phyloP scores from a whole-genome alignment of 2,888 invertebrate genomes.

The Halocaridina rubra region DNA sequence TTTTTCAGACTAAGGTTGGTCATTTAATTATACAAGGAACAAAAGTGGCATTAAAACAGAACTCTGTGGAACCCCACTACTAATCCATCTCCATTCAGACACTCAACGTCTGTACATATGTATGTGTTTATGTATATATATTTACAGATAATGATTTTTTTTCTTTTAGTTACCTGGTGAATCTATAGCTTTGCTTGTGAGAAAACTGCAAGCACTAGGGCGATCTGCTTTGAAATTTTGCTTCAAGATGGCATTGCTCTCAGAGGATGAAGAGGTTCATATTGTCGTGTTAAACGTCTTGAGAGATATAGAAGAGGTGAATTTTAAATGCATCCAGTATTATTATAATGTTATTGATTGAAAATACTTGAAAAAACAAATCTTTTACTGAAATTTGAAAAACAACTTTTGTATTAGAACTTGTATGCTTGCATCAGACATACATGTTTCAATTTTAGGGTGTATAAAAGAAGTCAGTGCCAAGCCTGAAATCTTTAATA shows the following conservation, averaged over 20 bases:
- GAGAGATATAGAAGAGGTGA: constrained; percentile 31
- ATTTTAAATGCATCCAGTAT: too few relatives aligned
- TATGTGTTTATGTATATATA: not conserved
- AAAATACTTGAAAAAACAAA: too few relatives aligned
- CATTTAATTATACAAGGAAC: too few relatives aligned
- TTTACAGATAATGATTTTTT: not conserved
- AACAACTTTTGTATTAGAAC: too few relatives aligned
- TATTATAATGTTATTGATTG: too few relatives aligned
- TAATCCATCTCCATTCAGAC: not conserved
- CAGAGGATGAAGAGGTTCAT: constrained; percentile 14
- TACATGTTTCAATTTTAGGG: too few relatives aligned
- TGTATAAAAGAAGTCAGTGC: too few relatives aligned
- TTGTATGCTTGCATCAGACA: too few relatives aligned
- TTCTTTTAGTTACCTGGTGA: constrained; percentile 29
- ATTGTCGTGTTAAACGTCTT: constrained; percentile 11
- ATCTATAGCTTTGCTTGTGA: constrained; percentile 6
- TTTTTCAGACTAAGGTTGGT: too few relatives aligned
- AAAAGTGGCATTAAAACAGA: too few relatives aligned
- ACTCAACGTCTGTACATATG: not conserved
- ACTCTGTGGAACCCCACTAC: not conserved
- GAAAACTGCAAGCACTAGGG: constrained; percentile 23
- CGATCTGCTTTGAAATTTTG: constrained; percentile 11
- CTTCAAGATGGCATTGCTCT: constrained; percentile 54
- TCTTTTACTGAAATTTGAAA: too few relatives aligned
- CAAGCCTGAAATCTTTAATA: too few relatives aligned